Evolutionary conservation across 1,140 invertebrate genomes (phyloP).

Genomic region (Himalopsyche phryganea): DNA sequence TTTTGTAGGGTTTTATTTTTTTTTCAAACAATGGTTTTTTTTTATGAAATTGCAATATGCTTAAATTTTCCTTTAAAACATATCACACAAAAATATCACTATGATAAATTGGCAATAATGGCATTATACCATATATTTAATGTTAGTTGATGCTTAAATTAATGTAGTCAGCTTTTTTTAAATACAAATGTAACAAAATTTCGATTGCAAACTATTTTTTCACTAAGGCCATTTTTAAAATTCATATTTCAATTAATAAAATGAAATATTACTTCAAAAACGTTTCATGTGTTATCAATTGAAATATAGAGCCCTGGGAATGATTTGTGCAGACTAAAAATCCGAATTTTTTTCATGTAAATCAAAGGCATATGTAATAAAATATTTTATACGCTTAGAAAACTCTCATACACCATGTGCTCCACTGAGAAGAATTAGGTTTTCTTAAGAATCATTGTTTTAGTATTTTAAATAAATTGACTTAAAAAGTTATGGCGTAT

Average conservation of each 20-base stretch:
- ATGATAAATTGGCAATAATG: slow-evolving; percentile 20
- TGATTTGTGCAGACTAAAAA: slow-evolving; percentile 38
- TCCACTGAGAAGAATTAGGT: no score
- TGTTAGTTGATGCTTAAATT: neutral
- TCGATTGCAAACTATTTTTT: neutral
- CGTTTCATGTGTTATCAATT: neutral
- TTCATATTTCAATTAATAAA: slow-evolving; percentile 4
- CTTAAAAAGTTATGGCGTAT: no score
- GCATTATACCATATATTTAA: neutral
- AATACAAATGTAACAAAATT: neutral
- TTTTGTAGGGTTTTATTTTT: neutral
- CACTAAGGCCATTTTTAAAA: neutral
- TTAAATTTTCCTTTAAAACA: slow-evolving; percentile 10
- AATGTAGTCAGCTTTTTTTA: neutral
- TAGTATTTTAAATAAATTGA: no score
- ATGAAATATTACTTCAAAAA: neutral
- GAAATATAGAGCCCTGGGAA: slow-evolving; percentile 29
- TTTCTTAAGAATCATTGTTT: no score
- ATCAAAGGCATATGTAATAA: no score
- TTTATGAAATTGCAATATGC: slow-evolving; percentile 15
- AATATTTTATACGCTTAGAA: no score
- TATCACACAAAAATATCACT: slow-evolving; percentile 28
- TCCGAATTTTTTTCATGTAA: neutral
- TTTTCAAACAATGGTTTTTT: slow-evolving; percentile 4
- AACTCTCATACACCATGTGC: no score